Percentiles rank a stretch among this genome's conserved stretches.
Conservation (phyloP, 2,888 invertebrate species). For the Entomobrya proxima region DNA sequence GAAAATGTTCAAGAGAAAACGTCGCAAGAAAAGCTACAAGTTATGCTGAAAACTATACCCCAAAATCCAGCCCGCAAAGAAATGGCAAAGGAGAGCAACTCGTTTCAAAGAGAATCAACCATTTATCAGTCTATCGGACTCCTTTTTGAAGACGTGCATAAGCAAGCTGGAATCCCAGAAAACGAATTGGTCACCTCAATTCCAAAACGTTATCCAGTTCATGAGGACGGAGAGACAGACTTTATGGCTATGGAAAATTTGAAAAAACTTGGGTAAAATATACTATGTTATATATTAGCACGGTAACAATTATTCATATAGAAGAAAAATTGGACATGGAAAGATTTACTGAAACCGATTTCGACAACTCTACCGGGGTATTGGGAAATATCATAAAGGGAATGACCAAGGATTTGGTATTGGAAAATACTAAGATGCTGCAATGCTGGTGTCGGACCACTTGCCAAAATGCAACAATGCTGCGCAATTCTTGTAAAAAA, state of each 20-base stretch:
- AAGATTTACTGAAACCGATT: slow-evolving; percentile 45
- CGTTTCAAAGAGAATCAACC: slow-evolving; percentile 64
- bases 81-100: slow-evolving; percentile 68
- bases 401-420: no score
- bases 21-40: slow-evolving; percentile 27
- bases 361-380: not conserved
- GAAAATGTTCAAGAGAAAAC: no score
- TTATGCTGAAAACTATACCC: slow-evolving; percentile 71
- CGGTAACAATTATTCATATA: not conserved
- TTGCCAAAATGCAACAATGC: no score
- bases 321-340: slow-evolving; percentile 73
- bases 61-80: slow-evolving; percentile 48
- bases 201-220: slow-evolving; percentile 66
- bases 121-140: slow-evolving; percentile 61
- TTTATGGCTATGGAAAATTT: slow-evolving; percentile 69
- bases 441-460: no score
- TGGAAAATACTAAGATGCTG: no score
- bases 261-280: slow-evolving; percentile 54
- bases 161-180: slow-evolving; percentile 51
- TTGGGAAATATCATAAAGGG: no score
- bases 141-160: slow-evolving; percentile 52
- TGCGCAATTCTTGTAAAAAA: no score
- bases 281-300: not conserved
- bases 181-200: no score
- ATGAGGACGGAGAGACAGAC: slow-evolving; percentile 58